phyloP scores from a whole-genome alignment of 2,888 invertebrate genomes.

The Apotomis capreana region DNA sequence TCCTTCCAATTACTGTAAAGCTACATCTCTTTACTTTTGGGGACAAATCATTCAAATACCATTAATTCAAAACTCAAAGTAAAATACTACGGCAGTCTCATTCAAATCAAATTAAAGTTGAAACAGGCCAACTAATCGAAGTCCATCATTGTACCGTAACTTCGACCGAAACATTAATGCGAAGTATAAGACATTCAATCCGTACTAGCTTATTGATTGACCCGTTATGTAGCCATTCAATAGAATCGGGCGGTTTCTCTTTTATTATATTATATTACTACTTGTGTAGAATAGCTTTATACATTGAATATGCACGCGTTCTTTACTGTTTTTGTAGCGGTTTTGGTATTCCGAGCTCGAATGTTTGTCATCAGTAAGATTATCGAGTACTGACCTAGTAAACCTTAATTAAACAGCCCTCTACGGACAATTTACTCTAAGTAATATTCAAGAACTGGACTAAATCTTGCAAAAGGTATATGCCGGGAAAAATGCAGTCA shows the following conservation, averaged over 20 bases:
- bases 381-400: too few species aligned
- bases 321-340: too few species aligned
- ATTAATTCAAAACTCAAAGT: neutral
- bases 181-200: constrained; percentile 24
- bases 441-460: neutral
- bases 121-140: constrained; percentile 28
- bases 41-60: too few species aligned
- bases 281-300: constrained; percentile 21
- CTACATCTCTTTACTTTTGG: too few species aligned
- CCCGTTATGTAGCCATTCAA: constrained; percentile 30
- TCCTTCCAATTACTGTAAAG: too few species aligned
- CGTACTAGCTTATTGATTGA: constrained; percentile 32
- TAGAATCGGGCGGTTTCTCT: constrained; percentile 21
- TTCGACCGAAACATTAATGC: constrained; percentile 25
- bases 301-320: constrained; percentile 1
- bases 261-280: constrained; percentile 22
- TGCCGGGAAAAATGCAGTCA: constrained; percentile 2
- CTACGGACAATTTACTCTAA: too few species aligned
- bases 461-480: constrained; percentile 6
- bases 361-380: too few species aligned
- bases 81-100: constrained; percentile 7
- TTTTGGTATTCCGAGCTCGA: too few species aligned
- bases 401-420: too few species aligned
- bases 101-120: neutral
- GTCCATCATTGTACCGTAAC: constrained; percentile 36